These are phyloP conservation scores for Ptiloglossa arizonensis DNA, from an alignment of 1,140 invertebrate species.

Conservation along the genomic window DNA sequence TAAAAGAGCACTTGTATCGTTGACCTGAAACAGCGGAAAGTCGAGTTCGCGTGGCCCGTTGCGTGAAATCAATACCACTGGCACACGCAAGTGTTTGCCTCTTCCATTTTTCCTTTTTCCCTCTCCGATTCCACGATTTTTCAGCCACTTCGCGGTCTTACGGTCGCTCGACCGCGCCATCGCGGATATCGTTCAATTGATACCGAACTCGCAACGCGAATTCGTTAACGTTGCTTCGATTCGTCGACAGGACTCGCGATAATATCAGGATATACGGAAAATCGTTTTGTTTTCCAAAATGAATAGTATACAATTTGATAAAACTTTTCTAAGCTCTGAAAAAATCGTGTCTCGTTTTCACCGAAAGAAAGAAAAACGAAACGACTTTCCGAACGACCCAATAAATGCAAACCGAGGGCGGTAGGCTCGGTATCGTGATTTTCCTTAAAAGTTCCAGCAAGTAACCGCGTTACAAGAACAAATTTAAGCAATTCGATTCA, in stretches of 20 bases:
- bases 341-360: no score
- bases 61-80: slow-evolving; percentile 64
- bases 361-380: no score
- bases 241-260: slow-evolving; percentile 1
- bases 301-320: no score
- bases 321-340: no score
- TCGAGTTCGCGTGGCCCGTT: slow-evolving; percentile 57
- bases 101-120: slow-evolving; percentile 23
- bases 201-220: neutral
- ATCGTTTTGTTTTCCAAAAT: no score
- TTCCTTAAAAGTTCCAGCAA: neutral
- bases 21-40: slow-evolving; percentile 42
- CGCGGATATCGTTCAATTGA: slow-evolving; percentile 37
- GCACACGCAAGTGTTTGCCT: slow-evolving; percentile 55
- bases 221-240: slow-evolving; percentile 11
- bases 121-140: slow-evolving; percentile 26
- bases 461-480: slow-evolving; percentile 5
- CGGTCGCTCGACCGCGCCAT: neutral
- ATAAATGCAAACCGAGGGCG: slow-evolving; percentile 10
- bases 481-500: slow-evolving; percentile 25
- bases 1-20: slow-evolving; percentile 41
- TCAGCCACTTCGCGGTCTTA: neutral
- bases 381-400: no score
- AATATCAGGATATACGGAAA: no score
- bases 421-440: neutral